Conservation (phyloP, 37 sponge, comb jelly and placozoan genomes). For the Cliona cf. orientalis region DNA sequence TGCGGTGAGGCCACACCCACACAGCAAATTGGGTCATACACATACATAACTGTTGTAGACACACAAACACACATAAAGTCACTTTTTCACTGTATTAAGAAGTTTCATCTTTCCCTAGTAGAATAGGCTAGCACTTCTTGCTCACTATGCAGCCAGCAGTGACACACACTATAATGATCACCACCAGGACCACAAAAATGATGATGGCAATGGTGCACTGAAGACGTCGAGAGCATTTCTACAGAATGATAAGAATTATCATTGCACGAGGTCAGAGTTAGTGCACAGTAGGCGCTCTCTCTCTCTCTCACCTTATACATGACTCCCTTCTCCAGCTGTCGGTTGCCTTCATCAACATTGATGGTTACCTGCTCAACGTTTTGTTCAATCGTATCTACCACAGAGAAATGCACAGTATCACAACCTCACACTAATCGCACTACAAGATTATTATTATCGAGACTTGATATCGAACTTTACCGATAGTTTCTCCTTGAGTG, state of each 20-base stretch:
- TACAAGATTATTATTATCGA: neutral
- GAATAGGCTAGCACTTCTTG: neutral
- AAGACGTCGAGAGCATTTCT: conserved; percentile 65
- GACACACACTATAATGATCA: conserved; percentile 54
- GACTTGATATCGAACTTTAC: neutral
- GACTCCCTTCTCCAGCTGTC: conserved; percentile 55
- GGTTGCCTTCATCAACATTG: conserved; percentile 51
- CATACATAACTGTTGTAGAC: neutral
- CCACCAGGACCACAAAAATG: conserved; percentile 7
- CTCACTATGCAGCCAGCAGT: neutral
- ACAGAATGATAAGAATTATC: neutral
- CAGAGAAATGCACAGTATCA: neutral
- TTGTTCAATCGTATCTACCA: conserved; percentile 9
- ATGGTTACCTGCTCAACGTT: neutral
- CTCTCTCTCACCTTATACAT: conserved; percentile 69
- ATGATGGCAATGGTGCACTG: conserved; percentile 29
- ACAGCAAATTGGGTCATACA: neutral
- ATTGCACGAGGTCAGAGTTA: too few species aligned
- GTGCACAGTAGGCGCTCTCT: too few species aligned
- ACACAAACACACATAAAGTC: conserved; percentile 18
- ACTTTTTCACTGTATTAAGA: neutral
- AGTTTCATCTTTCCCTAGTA: neutral
- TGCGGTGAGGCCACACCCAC: too few species aligned
- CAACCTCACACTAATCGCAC: neutral
- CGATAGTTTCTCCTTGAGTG: conserved; percentile 32